Evolutionary conservation across 2,888 invertebrate genomes (phyloP).

Genomic region (Chrysolina oricalcia): DNA sequence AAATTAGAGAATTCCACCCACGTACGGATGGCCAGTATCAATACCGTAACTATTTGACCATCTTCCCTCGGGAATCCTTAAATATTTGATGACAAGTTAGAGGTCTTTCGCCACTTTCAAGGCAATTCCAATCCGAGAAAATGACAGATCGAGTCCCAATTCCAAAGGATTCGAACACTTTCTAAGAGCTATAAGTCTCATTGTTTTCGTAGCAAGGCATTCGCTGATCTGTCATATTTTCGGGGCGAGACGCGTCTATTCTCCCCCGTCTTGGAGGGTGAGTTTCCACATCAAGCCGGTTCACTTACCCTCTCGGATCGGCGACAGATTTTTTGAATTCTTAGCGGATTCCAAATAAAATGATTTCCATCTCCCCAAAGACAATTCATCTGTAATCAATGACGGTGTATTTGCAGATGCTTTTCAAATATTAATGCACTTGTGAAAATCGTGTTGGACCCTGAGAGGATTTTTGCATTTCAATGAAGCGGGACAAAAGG

Average conservation of each 20-base stretch:
- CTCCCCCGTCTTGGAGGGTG: conserved; percentile 41
- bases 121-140: conserved; percentile 37
- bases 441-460: conserved; percentile 49
- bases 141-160: conserved; percentile 8
- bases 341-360: conserved; percentile 63
- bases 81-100: conserved; percentile 72
- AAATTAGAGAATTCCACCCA: conserved; percentile 53
- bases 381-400: conserved; percentile 64
- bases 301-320: conserved; percentile 59
- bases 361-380: conserved; percentile 61
- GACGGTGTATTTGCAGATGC: conserved; percentile 58
- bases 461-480: conserved; percentile 48
- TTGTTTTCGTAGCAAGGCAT: conserved; percentile 17
- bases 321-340: conserved; percentile 70
- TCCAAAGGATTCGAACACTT: conserved; percentile 22
- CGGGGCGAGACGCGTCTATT: background rate
- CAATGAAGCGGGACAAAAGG: conserved; percentile 19
- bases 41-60: conserved; percentile 65
- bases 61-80: conserved; percentile 68
- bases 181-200: background rate
- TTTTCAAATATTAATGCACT: conserved; percentile 61
- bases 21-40: conserved; percentile 53
- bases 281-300: conserved; percentile 40
- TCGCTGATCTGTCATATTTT: conserved; percentile 23
- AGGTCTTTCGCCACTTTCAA: conserved; percentile 66